These are phyloP conservation scores for Heliconius hortense DNA, from an alignment of 2,888 invertebrate species.

Conservation along the genomic window DNA sequence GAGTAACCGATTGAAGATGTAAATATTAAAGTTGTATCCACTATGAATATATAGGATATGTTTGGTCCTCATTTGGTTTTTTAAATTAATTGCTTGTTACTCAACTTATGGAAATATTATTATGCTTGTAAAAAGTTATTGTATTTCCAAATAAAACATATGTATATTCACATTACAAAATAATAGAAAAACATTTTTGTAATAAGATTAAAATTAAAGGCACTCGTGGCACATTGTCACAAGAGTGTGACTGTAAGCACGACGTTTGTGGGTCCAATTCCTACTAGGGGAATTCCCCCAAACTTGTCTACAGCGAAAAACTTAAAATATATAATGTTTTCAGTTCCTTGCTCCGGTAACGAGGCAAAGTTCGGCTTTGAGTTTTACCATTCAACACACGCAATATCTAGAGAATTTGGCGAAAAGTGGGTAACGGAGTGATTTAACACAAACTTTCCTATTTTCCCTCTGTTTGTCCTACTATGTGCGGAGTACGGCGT, in stretches of 20 bases:
- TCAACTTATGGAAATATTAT: not conserved
- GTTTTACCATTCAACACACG: not conserved
- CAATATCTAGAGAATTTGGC: no score
- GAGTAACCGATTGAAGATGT: not conserved
- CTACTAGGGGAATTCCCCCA: not conserved
- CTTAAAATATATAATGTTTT: not conserved
- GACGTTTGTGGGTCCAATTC: not conserved
- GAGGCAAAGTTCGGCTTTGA: not conserved
- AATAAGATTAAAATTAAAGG: no score
- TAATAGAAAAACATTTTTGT: no score
- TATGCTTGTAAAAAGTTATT: not conserved
- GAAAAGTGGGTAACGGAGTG: no score
- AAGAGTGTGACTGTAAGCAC: no score
- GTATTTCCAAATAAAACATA: not conserved
- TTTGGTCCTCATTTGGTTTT: not conserved
- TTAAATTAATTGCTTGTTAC: not conserved
- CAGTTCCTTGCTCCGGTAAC: not conserved
- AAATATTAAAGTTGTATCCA: not conserved
- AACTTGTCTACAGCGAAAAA: no score
- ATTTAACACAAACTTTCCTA: no score
- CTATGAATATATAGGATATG: not conserved
- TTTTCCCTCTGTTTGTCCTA: no score
- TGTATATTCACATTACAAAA: not conserved
- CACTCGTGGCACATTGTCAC: no score
- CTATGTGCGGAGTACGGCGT: no score